Base-by-base conservation (phyloP, 2,797 vertebrate species). In the Dryobates pubescens region DNA sequence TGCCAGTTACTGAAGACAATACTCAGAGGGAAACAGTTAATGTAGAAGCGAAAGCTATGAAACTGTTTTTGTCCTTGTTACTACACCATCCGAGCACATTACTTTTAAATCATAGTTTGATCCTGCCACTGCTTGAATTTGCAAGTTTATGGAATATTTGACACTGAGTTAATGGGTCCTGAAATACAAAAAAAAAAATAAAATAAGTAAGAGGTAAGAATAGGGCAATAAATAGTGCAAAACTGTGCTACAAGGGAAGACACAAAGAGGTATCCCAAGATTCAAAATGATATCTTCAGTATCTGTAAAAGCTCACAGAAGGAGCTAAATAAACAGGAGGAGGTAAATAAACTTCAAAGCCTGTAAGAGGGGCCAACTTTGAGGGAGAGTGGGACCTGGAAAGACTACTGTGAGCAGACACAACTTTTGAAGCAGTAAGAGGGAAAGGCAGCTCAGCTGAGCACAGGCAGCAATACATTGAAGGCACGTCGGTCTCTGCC, bases 141-240 rank as follows among this genome's bases (percentile, higher is more conserved):
- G 72, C 58, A 92, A 74, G 82, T 91, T 92, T 93, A 84, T 86
- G 89, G 78, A 90, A 93, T 82, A 74, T 89, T 54, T 81, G 85
- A 86, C 78, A 57, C 53, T 78, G 80, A 95, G 79, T 91, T 91
- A 94, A 75, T 73, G 83, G 74, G 19, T 77, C 70, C 45, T 51
- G 64, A 85, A 87, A 73, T 78, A 80, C 86, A n/a, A 78, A 78
- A 61, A 19, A 43, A 36, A 36, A 36, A n/a, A n/a, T n/a, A n/a
- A 36, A 38, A 38, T 53, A 73, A n/a, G 27, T 30, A 43, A 78
- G 73, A 81, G 38, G 45, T 34, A 85, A 92, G 67, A 91, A 79
- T 3, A 18, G 71, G 41, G 32, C 63, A 78, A 89, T 94, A 92
- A 85, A 83, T 92, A 90, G 92, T 14, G 18, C 53, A 90, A 80